Evolutionary conservation across 2,888 invertebrate species (phyloP).

Genomic region (Tromatobia lineatoria): DNA sequence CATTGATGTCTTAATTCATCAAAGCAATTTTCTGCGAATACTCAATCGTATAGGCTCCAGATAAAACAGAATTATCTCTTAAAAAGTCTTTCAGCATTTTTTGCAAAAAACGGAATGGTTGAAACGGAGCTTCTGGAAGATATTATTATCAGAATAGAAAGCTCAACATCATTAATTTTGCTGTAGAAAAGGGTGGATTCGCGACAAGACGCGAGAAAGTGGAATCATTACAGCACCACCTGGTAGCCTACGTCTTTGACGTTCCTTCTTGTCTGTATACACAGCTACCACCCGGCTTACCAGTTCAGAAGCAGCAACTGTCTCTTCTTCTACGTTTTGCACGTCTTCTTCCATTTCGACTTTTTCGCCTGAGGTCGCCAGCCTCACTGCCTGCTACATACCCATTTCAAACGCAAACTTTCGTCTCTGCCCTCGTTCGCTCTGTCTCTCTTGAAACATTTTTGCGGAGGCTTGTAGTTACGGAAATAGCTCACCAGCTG

Average conservation of each 20-base stretch:
- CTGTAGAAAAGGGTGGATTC: slow-evolving; percentile 11
- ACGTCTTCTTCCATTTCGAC: slow-evolving; percentile 46
- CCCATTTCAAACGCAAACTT: slow-evolving; percentile 61
- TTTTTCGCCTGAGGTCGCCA: slow-evolving; percentile 54
- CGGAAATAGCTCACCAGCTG: slow-evolving; percentile 53
- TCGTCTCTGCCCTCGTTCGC: slow-evolving; percentile 29
- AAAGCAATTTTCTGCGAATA: not conserved
- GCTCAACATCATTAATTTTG: slow-evolving; percentile 3
- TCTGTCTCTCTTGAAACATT: slow-evolving; percentile 39
- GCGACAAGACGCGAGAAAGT: slow-evolving; percentile 27
- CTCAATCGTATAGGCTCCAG: not conserved
- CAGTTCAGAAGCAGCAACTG: slow-evolving; percentile 12
- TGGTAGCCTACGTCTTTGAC: slow-evolving; percentile 63
- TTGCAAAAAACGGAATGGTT: not conserved
- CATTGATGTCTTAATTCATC: no score
- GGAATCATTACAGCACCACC: slow-evolving; percentile 59
- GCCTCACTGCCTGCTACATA: slow-evolving; percentile 37
- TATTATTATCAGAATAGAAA: not conserved
- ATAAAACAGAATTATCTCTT: not conserved
- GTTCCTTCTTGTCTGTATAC: slow-evolving; percentile 56
- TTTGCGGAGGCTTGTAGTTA: slow-evolving; percentile 56
- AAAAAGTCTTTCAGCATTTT: not conserved
- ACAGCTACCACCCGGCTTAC: slow-evolving; percentile 56
- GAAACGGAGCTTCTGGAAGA: not conserved
- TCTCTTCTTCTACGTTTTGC: slow-evolving; percentile 13